Evolutionary conservation across 2,888 invertebrate species (phyloP).

Genomic region (Ceramica pisi): DNA sequence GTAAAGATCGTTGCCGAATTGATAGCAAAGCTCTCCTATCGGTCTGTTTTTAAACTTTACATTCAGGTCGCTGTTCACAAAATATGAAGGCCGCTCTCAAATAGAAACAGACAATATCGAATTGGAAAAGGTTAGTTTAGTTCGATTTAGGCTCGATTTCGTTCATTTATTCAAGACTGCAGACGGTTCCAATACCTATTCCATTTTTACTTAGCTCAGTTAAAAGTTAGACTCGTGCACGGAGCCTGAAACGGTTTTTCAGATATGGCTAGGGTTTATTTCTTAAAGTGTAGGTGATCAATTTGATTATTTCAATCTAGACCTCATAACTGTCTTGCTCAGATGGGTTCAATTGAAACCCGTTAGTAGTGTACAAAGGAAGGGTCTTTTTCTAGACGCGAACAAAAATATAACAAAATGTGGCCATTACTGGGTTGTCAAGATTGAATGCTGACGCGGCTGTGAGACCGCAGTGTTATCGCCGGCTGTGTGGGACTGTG

Average conservation of each 20-base stretch:
- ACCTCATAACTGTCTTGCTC: conserved; percentile 23
- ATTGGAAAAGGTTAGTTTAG: conserved; percentile 3
- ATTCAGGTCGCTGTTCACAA: conserved; percentile 1
- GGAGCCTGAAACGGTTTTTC: background rate
- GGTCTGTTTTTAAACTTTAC: background rate
- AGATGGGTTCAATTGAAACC: conserved; percentile 21
- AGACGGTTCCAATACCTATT: conserved; percentile 24
- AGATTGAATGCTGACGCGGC: conserved; percentile 61
- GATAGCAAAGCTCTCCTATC: background rate
- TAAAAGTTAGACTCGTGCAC: background rate
- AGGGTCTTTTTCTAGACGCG: conserved; percentile 27
- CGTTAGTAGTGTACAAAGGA: conserved; percentile 34
- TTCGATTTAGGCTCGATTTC: conserved; percentile 4
- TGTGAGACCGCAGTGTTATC: conserved; percentile 56
- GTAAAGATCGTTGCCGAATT: conserved; percentile 12
- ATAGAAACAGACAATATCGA: conserved; percentile 2
- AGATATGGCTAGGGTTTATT: background rate
- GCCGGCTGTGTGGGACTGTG: conserved; percentile 25
- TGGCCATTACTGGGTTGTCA: conserved; percentile 63
- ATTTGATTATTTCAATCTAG: conserved; percentile 19
- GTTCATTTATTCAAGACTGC: conserved; percentile 40
- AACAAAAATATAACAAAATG: conserved; percentile 61
- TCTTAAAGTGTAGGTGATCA: conserved; percentile 8
- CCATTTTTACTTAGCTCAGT: conserved; percentile 38
- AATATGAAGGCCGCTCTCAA: conserved; percentile 23